Evolutionary conservation across 64 coral and sea anemone species (phyloP).

Genomic region (Cladopsammia gracilis): DNA sequence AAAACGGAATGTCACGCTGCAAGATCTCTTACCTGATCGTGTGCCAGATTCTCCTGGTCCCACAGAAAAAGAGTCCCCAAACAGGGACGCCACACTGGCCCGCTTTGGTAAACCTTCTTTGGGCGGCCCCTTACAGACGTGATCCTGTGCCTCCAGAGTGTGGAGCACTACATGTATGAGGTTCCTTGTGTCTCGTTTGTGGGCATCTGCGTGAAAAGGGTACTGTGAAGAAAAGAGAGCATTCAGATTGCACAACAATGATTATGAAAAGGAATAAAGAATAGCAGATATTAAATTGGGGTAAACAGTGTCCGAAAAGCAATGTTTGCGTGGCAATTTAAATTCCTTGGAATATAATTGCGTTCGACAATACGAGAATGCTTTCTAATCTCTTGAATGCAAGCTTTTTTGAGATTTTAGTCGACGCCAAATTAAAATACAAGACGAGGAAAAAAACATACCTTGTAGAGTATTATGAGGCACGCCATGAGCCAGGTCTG

Average conservation of each 20-base stretch:
- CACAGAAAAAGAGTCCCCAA: conserved; percentile 2
- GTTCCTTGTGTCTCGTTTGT: conserved; percentile 92
- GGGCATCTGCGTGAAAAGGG: conserved; percentile 81
- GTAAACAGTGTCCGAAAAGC: too few relatives aligned
- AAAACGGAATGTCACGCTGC: too few relatives aligned
- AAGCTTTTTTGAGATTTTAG: too few relatives aligned
- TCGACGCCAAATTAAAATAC: too few relatives aligned
- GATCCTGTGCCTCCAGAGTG: conserved; percentile 94
- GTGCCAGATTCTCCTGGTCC: not conserved
- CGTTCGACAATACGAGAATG: too few relatives aligned
- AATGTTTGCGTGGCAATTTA: too few relatives aligned
- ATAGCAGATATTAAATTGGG: too few relatives aligned
- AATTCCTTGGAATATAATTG: too few relatives aligned
- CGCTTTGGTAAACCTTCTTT: conserved; percentile 61
- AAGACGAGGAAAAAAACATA: not conserved
- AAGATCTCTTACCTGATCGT: not conserved
- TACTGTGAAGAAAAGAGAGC: conserved; percentile 28
- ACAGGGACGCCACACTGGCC: conserved; percentile 64
- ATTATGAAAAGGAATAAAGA: too few relatives aligned
- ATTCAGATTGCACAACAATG: not conserved
- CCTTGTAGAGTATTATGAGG: conserved; percentile 95
- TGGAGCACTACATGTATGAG: conserved; percentile 96
- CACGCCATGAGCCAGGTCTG: conserved; percentile 90
- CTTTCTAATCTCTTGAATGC: too few relatives aligned
- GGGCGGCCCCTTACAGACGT: conserved; percentile 88